phyloP scores from a whole-genome alignment of 2,113 vertebrate genomes.

The Labeo catla region DNA sequence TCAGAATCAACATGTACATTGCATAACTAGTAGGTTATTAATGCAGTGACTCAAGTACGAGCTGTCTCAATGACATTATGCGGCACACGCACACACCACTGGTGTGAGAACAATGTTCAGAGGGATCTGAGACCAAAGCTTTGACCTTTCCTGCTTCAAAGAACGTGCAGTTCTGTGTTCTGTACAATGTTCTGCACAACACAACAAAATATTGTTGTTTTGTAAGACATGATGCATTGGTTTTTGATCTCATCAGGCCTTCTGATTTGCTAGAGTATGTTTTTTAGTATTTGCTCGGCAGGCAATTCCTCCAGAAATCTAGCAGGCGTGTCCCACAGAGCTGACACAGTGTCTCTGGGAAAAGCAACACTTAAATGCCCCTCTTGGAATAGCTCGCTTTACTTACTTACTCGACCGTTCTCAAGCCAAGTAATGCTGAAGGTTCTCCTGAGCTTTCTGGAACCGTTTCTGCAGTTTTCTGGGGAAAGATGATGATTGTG shows the following conservation, averaged over 20 bases:
- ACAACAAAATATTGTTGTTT: slow-evolving; percentile 38
- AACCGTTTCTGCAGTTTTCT: not conserved
- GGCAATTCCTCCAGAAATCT: slow-evolving; percentile 22
- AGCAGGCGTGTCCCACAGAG: slow-evolving; percentile 16
- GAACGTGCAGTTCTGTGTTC: slow-evolving; percentile 42
- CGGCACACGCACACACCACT: not conserved
- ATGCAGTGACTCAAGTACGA: not conserved
- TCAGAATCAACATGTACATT: not conserved
- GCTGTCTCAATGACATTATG: not conserved
- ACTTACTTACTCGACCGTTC: slow-evolving; percentile 10
- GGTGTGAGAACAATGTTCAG: slow-evolving; percentile 13
- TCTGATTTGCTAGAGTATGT: slow-evolving; percentile 10
- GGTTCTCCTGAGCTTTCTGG: slow-evolving; percentile 1
- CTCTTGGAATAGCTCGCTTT: slow-evolving; percentile 23
- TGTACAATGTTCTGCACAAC: slow-evolving; percentile 21
- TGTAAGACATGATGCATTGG: slow-evolving; percentile 29
- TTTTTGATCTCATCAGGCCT: slow-evolving; percentile 30
- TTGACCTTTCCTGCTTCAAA: slow-evolving; percentile 30
- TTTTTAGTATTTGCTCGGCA: slow-evolving; percentile 23
- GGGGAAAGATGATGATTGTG: not conserved
- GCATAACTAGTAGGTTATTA: not conserved
- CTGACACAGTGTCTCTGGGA: slow-evolving; percentile 26
- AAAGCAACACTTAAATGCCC: slow-evolving; percentile 33
- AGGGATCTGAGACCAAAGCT: slow-evolving; percentile 17
- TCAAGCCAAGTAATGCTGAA: slow-evolving; percentile 1